Evolutionary conservation across 2,113 vertebrate genomes (phyloP).

Genomic region (Nothobranchius furzeri): DNA sequence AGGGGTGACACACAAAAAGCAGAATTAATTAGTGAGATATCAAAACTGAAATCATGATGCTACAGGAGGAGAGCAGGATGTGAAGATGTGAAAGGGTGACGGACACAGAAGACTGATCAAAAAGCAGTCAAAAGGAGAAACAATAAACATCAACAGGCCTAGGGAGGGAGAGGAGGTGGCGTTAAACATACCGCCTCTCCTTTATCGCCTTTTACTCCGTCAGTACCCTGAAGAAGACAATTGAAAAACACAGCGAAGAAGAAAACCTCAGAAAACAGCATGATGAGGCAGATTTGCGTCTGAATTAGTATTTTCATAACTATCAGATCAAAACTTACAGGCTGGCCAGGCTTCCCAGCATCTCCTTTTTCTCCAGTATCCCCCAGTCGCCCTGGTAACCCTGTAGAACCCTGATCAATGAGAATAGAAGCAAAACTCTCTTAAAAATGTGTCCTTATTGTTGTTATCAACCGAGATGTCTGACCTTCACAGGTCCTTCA

Average conservation of each 20-base stretch:
- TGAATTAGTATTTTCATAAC: not conserved
- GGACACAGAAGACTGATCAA: constrained; percentile 36
- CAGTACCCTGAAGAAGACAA: constrained; percentile 70
- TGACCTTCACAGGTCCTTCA: not conserved
- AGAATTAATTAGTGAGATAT: constrained; percentile 55
- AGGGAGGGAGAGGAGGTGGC: constrained; percentile 1
- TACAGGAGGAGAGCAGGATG: constrained; percentile 21
- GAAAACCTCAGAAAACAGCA: not conserved
- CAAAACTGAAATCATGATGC: constrained; percentile 33
- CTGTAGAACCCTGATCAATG: constrained; percentile 79
- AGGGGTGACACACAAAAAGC: constrained; percentile 36
- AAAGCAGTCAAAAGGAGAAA: constrained; percentile 16
- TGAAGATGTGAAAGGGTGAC: constrained; percentile 23
- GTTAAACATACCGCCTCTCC: constrained; percentile 80
- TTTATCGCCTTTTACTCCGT: constrained; percentile 83
- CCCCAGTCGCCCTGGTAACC: constrained; percentile 84
- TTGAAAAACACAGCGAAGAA: not conserved
- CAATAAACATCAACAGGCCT: constrained; percentile 11
- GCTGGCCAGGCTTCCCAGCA: constrained; percentile 71
- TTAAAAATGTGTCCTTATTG: not conserved
- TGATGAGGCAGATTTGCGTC: not conserved
- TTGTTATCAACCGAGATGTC: not conserved
- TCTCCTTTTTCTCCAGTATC: constrained; percentile 83
- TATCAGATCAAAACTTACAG: constrained; percentile 43
- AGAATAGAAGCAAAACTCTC: too few relatives aligned